A percentile compares a stretch with the other conserved stretches of the same genome.
Evolutionary conservation across 2,888 invertebrate species (phyloP).

Genomic region (Caenorhabditis wallacei): DNA sequence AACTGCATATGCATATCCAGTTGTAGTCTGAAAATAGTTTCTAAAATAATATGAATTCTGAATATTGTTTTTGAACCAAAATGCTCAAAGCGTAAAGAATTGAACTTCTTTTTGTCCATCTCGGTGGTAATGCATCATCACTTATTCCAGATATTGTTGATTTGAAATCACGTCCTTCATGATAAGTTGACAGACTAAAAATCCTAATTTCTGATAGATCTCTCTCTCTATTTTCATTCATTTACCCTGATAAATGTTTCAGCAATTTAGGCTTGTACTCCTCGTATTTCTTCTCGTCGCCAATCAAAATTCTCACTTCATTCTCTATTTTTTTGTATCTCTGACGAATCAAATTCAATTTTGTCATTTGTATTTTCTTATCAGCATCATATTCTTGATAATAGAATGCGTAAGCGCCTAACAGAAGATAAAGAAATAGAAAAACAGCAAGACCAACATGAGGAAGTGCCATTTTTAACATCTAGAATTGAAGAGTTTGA

Average conservation of each 20-base stretch:
- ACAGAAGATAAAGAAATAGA: constrained; percentile 78
- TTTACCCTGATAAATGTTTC: constrained; percentile 62
- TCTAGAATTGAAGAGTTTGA: constrained; percentile 57
- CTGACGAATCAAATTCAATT: constrained; percentile 73
- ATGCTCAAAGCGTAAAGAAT: constrained; percentile 82
- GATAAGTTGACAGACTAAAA: constrained; percentile 72
- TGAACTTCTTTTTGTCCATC: constrained; percentile 79
- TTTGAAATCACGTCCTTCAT: constrained; percentile 76
- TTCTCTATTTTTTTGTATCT: constrained; percentile 66
- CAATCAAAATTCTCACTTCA: constrained; percentile 58
- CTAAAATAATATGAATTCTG: neutral
- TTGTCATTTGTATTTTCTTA: constrained; percentile 71
- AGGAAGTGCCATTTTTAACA: constrained; percentile 81
- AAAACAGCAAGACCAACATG: constrained; percentile 80
- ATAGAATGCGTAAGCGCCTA: constrained; percentile 79
- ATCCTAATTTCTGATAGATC: neutral
- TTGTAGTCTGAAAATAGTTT: constrained; percentile 74
- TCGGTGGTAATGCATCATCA: constrained; percentile 76
- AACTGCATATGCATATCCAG: constrained; percentile 81
- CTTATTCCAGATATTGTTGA: constrained; percentile 68
- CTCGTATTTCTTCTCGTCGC: constrained; percentile 53
- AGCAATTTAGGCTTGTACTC: constrained; percentile 48
- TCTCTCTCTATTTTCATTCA: neutral
- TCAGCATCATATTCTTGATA: constrained; percentile 78
- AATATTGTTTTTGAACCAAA: constrained; percentile 69